Evolutionary conservation across 1,140 invertebrate species (phyloP).

Genomic region (Acyrthosiphon pisum): DNA sequence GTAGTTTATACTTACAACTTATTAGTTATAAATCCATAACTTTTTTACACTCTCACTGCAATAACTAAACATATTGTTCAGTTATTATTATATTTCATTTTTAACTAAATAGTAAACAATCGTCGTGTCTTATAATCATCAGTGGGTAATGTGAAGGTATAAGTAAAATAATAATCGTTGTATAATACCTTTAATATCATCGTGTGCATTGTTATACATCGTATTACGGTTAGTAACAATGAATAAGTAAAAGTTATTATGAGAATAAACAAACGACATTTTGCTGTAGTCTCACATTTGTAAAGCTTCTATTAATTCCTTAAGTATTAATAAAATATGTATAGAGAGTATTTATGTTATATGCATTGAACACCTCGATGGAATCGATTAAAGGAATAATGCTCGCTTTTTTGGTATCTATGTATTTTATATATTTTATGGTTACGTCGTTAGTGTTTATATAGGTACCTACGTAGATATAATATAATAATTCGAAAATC

Average conservation of each 20-base stretch:
- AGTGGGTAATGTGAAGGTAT: neutral
- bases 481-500: neutral
- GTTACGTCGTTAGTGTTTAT: neutral
- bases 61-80: neutral
- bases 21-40: neutral
- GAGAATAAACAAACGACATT: neutral
- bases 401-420: neutral
- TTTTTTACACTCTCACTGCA: neutral
- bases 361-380: neutral
- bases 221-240: neutral
- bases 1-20: neutral
- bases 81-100: neutral
- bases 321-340: neutral
- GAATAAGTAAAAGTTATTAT: conserved; percentile 8
- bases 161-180: neutral
- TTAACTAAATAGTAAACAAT: neutral
- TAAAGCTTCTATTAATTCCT: neutral
- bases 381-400: neutral
- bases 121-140: neutral
- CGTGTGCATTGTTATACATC: neutral
- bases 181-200: neutral
- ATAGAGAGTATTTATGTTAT: neutral
- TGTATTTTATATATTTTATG: neutral
- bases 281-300: neutral
- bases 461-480: neutral